phyloP scores from a whole-genome alignment of 2,888 invertebrate species.

The Ormyrus pomaceus region DNA sequence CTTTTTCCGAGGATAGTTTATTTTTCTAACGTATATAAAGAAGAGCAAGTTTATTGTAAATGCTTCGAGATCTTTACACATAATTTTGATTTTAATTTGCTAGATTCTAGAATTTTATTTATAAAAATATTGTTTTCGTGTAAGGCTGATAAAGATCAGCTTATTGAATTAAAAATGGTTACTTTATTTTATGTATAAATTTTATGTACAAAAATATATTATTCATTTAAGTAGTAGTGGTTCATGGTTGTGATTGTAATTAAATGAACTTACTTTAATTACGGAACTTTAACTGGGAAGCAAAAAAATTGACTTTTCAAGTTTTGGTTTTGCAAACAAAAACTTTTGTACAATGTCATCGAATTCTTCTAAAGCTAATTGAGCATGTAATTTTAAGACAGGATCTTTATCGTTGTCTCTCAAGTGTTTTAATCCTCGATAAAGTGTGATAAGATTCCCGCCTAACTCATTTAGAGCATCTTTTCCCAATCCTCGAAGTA shows the following conservation, averaged over 20 bases:
- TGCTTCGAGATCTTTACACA: too few species aligned
- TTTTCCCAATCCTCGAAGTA: constrained; percentile 85
- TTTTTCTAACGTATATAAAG: constrained; percentile 76
- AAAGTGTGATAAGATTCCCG: constrained; percentile 82
- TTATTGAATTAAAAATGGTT: too few species aligned
- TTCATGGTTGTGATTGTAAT: too few species aligned
- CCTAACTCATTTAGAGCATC: constrained; percentile 83
- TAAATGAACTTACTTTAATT: too few species aligned
- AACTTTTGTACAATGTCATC: constrained; percentile 82
- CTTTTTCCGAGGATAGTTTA: constrained; percentile 87
- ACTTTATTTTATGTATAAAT: too few species aligned
- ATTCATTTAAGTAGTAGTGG: too few species aligned
- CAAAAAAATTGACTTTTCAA: constrained; percentile 78
- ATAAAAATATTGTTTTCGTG: too few species aligned
- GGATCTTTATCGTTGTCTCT: constrained; percentile 82
- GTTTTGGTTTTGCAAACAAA: constrained; percentile 78
- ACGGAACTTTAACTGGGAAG: constrained; percentile 40
- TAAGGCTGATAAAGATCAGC: too few species aligned
- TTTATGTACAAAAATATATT: too few species aligned
- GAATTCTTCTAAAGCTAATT: constrained; percentile 86
- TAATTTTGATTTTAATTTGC: too few species aligned
- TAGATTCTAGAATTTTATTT: too few species aligned
- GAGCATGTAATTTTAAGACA: constrained; percentile 84
- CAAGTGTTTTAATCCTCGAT: constrained; percentile 82
- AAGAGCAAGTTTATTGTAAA: neutral